These are phyloP conservation scores for Cancer borealis DNA, from an alignment of 2,888 invertebrate species.

Conservation along the genomic window DNA sequence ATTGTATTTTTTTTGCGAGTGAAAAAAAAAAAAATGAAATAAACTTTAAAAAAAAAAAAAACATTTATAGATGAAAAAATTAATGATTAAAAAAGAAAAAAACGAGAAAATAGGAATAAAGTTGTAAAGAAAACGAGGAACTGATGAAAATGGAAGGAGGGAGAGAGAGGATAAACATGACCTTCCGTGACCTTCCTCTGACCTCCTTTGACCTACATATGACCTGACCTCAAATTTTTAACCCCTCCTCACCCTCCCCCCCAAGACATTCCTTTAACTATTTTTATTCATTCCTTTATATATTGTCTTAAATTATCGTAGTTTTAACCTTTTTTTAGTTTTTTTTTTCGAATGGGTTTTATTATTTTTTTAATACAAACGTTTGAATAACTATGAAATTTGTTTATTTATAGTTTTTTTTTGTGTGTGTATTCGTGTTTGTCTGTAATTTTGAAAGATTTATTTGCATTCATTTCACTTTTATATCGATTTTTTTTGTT, in stretches of 20 bases:
- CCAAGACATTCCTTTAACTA: neutral
- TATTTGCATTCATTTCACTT: neutral
- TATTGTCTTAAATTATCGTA: neutral
- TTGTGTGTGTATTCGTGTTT: no score
- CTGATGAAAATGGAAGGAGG: neutral
- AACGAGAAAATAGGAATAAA: neutral
- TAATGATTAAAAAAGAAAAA: neutral
- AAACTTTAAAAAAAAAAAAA: neutral
- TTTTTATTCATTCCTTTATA: neutral
- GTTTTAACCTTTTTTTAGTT: neutral
- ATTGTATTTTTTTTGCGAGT: neutral
- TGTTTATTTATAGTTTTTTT: neutral
- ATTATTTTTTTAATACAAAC: neutral
- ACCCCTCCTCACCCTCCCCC: neutral
- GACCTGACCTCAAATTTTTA: neutral
- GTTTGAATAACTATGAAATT: no score
- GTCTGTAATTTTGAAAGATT: neutral
- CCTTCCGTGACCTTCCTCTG: neutral
- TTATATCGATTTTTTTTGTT: neutral
- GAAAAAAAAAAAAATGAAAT: neutral
- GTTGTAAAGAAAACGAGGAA: neutral
- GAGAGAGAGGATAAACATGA: neutral
- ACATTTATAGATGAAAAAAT: no score
- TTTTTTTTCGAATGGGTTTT: neutral
- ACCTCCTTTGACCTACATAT: neutral